Conservation (phyloP, 2,797 vertebrate genomes). For the Catharus ustulatus region DNA sequence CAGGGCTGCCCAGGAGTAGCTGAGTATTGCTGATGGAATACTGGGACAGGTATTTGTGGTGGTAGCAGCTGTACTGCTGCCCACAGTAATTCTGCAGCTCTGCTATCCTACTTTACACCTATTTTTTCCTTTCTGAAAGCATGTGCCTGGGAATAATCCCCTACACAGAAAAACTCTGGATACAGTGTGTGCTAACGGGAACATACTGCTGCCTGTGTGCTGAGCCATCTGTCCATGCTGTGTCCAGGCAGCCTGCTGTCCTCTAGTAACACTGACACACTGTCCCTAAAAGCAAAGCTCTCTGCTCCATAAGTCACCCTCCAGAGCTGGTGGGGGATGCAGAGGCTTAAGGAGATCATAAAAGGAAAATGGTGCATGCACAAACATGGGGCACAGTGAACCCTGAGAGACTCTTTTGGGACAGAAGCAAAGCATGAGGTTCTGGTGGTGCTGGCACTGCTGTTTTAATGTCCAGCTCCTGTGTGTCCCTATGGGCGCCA, state of each 20-base stretch:
- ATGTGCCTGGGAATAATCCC: neutral
- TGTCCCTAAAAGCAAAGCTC: neutral
- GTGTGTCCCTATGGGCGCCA: neutral
- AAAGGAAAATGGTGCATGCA: neutral
- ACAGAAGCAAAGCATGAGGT: neutral
- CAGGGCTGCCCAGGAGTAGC: neutral
- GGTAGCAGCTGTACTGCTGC: neutral
- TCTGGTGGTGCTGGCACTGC: neutral
- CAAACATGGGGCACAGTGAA: fast-evolving
- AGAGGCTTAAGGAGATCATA: neutral
- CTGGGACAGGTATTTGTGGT: neutral
- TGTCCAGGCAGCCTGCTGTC: neutral
- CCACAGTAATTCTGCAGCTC: neutral
- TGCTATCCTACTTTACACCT: neutral
- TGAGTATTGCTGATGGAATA: neutral
- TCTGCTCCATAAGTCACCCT: neutral
- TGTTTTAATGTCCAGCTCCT: neutral
- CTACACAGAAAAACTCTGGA: neutral
- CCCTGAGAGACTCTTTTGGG: too few species aligned
- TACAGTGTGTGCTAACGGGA: neutral
- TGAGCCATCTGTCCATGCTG: neutral
- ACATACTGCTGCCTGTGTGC: neutral
- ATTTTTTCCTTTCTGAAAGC: neutral
- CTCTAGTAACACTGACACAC: neutral
- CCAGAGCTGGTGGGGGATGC: neutral